Evolutionary conservation across 2,113 vertebrate genomes (phyloP).

Genomic region (Girardinichthys multiradiatus): DNA sequence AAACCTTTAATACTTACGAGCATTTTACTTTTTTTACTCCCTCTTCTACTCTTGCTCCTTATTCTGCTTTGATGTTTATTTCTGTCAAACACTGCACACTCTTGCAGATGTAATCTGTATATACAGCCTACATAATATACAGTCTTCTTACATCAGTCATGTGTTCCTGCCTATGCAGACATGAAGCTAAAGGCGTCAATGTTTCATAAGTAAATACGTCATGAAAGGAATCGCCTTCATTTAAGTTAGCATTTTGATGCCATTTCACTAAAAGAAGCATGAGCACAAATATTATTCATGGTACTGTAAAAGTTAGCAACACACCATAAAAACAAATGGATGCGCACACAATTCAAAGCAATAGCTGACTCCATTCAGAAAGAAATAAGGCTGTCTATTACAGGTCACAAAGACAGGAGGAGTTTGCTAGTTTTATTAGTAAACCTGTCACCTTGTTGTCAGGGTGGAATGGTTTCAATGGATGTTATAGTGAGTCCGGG

Average conservation of each 20-base stretch:
- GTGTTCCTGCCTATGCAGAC: constrained; percentile 1
- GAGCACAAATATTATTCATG: constrained; percentile 43
- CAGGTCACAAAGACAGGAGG: constrained; percentile 7
- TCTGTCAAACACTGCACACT: background rate
- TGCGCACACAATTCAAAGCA: constrained; percentile 25
- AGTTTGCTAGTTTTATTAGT: constrained; percentile 25
- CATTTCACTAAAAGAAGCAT: constrained; percentile 31
- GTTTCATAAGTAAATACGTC: constrained; percentile 25
- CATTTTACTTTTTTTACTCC: background rate
- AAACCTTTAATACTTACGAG: constrained; percentile 38
- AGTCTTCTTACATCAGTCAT: constrained; percentile 1
- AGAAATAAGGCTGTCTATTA: constrained; percentile 1
- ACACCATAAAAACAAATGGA: constrained; percentile 45
- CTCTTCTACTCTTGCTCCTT: constrained; percentile 3
- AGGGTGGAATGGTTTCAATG: constrained; percentile 39
- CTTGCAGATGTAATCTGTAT: background rate
- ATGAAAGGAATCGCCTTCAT: constrained; percentile 17
- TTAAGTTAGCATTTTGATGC: constrained; percentile 70
- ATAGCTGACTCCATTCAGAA: constrained; percentile 9
- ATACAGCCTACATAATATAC: background rate
- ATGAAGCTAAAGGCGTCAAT: constrained; percentile 8
- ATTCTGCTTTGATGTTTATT: background rate
- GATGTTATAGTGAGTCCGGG: constrained; percentile 23
- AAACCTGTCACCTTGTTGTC: constrained; percentile 5
- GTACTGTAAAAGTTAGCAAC: constrained; percentile 38